Conservation (phyloP, 2,113 vertebrate genomes). For the Hippocampus abdominalis region DNA sequence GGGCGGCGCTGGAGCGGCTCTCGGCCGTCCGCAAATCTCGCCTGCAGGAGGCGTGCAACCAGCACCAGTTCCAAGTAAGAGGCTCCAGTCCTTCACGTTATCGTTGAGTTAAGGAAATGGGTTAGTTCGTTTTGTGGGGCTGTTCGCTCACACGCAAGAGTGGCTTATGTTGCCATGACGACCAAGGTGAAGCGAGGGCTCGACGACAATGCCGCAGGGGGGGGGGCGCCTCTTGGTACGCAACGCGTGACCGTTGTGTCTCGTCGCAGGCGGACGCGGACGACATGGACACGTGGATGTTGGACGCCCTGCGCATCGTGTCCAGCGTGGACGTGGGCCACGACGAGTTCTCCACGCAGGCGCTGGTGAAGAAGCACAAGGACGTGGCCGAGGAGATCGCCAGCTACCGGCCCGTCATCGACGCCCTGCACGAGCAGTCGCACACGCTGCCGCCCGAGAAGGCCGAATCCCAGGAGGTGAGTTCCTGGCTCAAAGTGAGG, state of each 20-base stretch:
- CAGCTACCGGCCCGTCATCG: slow-evolving; percentile 88
- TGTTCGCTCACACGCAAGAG: too few species aligned
- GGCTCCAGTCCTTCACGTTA: background rate
- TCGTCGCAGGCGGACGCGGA: slow-evolving; percentile 80
- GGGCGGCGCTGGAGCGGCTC: slow-evolving; percentile 88
- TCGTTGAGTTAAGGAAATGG: too few species aligned
- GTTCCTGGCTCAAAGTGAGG: background rate
- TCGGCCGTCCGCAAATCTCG: slow-evolving; percentile 86
- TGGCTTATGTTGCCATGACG: too few species aligned
- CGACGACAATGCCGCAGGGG: too few species aligned
- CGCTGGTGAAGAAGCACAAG: slow-evolving; percentile 97
- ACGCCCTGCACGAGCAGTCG: slow-evolving; percentile 88
- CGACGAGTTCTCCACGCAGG: slow-evolving; percentile 95
- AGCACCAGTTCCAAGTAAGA: slow-evolving; percentile 87
- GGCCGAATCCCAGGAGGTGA: slow-evolving; percentile 76
- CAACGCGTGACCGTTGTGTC: background rate
- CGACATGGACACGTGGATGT: slow-evolving; percentile 93
- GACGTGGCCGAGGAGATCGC: slow-evolving; percentile 91
- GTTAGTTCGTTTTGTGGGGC: too few species aligned
- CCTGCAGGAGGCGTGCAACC: slow-evolving; percentile 86
- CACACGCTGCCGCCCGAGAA: slow-evolving; percentile 78
- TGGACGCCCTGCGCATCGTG: slow-evolving; percentile 93
- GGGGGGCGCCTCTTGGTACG: background rate
- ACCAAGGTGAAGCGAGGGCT: too few species aligned
- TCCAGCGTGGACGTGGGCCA: slow-evolving; percentile 94